Percentiles rank a stretch among this genome's conserved stretches.
These are phyloP conservation scores for Drosophila nigritarsus DNA, from an alignment of 2,888 invertebrate genomes.

Conservation along the genomic window DNA sequence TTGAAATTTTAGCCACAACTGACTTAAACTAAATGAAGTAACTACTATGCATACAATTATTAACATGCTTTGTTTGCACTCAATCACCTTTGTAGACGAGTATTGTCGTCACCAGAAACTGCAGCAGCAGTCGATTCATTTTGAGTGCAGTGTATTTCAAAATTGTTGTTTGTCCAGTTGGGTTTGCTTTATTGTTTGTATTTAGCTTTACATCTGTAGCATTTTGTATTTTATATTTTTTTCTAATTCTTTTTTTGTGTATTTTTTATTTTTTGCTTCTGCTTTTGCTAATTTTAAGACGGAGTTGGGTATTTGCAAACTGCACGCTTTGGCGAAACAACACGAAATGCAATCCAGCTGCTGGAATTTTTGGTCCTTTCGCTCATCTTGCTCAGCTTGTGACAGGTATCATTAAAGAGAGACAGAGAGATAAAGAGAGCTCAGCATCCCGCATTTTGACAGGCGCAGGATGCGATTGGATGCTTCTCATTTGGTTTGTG, in stretches of 20 bases:
- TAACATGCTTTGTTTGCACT: not conserved
- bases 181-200: not conserved
- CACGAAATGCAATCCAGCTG: constrained; percentile 80
- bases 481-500: constrained; percentile 25
- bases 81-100: constrained; percentile 81
- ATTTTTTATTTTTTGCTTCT: constrained; percentile 13
- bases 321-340: constrained; percentile 76
- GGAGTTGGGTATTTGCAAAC: constrained; percentile 46
- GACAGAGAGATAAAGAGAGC: constrained; percentile 1
- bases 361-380: constrained; percentile 58
- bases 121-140: constrained; percentile 81
- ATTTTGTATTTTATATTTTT: constrained; percentile 41
- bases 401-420: constrained; percentile 37
- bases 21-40: not conserved
- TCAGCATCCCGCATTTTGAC: constrained; percentile 40
- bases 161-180: constrained; percentile 13
- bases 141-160: constrained; percentile 44
- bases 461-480: constrained; percentile 1
- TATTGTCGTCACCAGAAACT: constrained; percentile 81
- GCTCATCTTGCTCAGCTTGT: constrained; percentile 42
- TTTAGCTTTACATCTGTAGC: constrained; percentile 32
- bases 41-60: not conserved
- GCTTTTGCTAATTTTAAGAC: constrained; percentile 4
- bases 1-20: not conserved
- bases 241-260: constrained; percentile 11